A percentile compares a stretch with the other conserved stretches of the same genome.
Conservation (phyloP, 1,140 invertebrate genomes). For the Procambarus virginalis region DNA sequence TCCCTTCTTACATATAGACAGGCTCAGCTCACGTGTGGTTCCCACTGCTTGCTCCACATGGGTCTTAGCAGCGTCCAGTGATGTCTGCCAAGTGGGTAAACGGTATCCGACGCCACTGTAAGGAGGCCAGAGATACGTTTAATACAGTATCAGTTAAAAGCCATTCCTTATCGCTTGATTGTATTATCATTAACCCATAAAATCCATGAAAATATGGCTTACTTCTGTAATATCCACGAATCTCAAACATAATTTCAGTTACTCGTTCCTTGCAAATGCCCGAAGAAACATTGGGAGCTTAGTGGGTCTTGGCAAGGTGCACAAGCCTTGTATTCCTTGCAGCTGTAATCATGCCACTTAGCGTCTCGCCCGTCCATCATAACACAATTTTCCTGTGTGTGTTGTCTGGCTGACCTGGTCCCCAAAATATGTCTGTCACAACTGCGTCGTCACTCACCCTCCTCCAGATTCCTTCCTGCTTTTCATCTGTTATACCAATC, state of each 20-base stretch:
- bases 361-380: not conserved
- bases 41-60: too few species aligned
- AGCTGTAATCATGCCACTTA: slow-evolving; percentile 1
- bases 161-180: slow-evolving; percentile 16
- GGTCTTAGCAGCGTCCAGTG: slow-evolving; percentile 3
- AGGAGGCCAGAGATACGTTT: not conserved
- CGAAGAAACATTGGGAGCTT: slow-evolving; percentile 6
- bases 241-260: slow-evolving; percentile 46
- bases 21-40: too few species aligned
- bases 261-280: slow-evolving; percentile 9
- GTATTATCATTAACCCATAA: slow-evolving; percentile 25
- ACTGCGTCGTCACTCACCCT: slow-evolving; percentile 7
- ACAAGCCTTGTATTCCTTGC: slow-evolving; percentile 7
- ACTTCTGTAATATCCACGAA: slow-evolving; percentile 1
- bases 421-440: slow-evolving; percentile 16
- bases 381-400: slow-evolving; percentile 27
- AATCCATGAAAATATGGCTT: slow-evolving; percentile 55
- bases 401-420: slow-evolving; percentile 35
- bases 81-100: slow-evolving; percentile 42
- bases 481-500: slow-evolving; percentile 37
- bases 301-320: not conserved
- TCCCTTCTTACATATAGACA: too few species aligned
- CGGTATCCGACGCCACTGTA: slow-evolving; percentile 11
- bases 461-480: slow-evolving; percentile 44
- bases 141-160: slow-evolving; percentile 14